These are phyloP conservation scores for Ctenopoma multispine DNA, from an alignment of 2,797 vertebrate species.

Conservation along the genomic window DNA sequence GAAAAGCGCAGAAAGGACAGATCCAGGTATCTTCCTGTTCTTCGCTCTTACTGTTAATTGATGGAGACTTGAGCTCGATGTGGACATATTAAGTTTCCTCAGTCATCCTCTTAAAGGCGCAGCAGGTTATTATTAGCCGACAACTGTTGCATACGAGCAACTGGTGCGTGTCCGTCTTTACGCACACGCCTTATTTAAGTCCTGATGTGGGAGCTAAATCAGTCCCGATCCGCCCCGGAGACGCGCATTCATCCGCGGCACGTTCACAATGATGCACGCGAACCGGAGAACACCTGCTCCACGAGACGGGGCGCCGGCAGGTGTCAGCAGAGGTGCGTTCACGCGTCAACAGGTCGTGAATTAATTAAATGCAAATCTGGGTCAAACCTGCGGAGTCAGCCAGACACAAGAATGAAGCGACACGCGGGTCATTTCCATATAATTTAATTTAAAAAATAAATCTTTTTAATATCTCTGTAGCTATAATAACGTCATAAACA, in stretches of 20 bases:
- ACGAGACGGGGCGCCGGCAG: neutral
- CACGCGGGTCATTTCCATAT: constrained; percentile 58
- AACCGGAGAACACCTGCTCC: neutral
- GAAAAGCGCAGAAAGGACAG: neutral
- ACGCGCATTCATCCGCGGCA: constrained; percentile 1
- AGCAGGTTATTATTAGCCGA: constrained; percentile 78
- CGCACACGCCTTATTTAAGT: constrained; percentile 40
- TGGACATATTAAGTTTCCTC: constrained; percentile 69
- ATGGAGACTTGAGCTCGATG: constrained; percentile 50
- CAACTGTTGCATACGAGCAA: constrained; percentile 72
- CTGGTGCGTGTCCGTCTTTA: constrained; percentile 43
- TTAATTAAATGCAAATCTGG: no score
- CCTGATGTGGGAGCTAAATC: constrained; percentile 41
- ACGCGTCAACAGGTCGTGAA: constrained; percentile 1
- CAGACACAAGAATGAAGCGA: constrained; percentile 5
- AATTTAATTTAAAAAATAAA: constrained; percentile 87
- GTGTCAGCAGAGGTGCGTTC: constrained; percentile 31
- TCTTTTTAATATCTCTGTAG: constrained; percentile 77
- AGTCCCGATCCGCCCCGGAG: constrained; percentile 5
- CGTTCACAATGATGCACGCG: neutral
- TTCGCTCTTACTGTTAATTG: constrained; percentile 47
- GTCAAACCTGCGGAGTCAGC: no score
- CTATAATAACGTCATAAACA: constrained; percentile 67
- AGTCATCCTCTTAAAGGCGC: constrained; percentile 80
- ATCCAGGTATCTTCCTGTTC: constrained; percentile 1